Evolutionary conservation across 2,113 vertebrate genomes (phyloP), one percentile per base, ranked within the genome.

Genomic region (Pollachius pollachius): DNA sequence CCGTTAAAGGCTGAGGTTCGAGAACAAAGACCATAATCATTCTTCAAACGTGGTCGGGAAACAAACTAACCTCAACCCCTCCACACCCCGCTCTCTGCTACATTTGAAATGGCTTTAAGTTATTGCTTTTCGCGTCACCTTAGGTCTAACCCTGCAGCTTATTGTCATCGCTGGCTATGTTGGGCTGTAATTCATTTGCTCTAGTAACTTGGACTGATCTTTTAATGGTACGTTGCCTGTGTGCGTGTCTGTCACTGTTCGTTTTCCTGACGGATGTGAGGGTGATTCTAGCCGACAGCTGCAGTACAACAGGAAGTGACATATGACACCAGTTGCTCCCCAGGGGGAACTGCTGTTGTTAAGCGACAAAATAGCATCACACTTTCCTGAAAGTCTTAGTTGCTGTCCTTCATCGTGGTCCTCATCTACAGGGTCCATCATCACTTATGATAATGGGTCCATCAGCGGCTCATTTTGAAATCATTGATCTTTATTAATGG

Each of bases 401-500:
- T 73, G 57, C 68, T 18, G 21, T 21, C 69, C 60, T 17, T 74
- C 60, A 56, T 48, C 2, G 41, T 48, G 5, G 41, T 48, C 11
- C 41, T 48, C 41, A 48, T 48, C 8, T 48, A 13, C 52, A 73
- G 52, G 23, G 27, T n/a, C 8, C 25, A 25, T 54, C 17, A 18
- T 30, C 66, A 25, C 54, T 4, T 16, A 77, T 61, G 62, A 54
- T 27, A 63, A 11, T 74, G n/a, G 56, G 23, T 2, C 65, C 52
- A 65, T 61, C 4, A 21, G 58, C 64, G 69, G 69, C 77, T 88
- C 81, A 75, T 68, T 76, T 60, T 77, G 68, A 64, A 52, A 6
- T 64, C 80, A 83, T 86, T 80, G 81, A 81, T 85, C 83, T 80
- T 48, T 48, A 48, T 48, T 48, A 48, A 48, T 57, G 54, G 15